Base-by-base conservation (phyloP, 2,797 vertebrate genomes). In the Cirrhinus mrigala region DNA sequence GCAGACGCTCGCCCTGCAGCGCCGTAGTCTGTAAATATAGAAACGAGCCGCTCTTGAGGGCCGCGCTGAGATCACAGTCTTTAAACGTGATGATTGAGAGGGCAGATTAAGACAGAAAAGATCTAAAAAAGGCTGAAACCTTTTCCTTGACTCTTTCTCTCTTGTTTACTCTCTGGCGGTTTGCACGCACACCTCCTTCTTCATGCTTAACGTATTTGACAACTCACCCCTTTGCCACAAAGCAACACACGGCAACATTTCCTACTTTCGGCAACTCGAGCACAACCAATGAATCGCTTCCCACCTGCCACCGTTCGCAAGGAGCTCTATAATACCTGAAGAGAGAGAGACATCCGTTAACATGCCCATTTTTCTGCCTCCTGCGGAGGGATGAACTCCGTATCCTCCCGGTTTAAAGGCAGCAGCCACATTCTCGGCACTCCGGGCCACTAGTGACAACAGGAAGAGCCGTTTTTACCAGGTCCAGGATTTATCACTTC, bases 11-110 rank as follows among this genome's bases (percentile, higher is more conserved):
- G 87, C 85, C 85, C 37, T 80, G 50, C 75, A 27, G 24, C 50
- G 73, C 52, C 84, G 70, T 64, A 50, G 37, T 81, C 79, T 20
- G 85, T 86, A 82, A 82, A 85, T 87, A 77, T 81, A 87, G 78
- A 76, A 77, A 78, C 56, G 22, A 64, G 75, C 8, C 46, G 50
- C 73, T 81, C 82, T 76, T 50, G 79, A 75, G 60, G 82, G 33
- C 60, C 60, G 62, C 62, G 44, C 79, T 76, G 64, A 56, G 62
- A 79, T 81, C 76, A 69, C 27, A 79, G 44, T 85, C 84, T 71
- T 87, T 83, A 82, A 87, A 71, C 24, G 24, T 16, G 33, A 69
- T 64, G 79, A 64, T 78, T 44, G 74, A 85, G 56, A 78, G 66
- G 81, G 56, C 79, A 81, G 73, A 70, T 71, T 77, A 81, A 80